Conservation (phyloP, 2,797 vertebrate species). For the Crocodylus rhombifer region DNA sequence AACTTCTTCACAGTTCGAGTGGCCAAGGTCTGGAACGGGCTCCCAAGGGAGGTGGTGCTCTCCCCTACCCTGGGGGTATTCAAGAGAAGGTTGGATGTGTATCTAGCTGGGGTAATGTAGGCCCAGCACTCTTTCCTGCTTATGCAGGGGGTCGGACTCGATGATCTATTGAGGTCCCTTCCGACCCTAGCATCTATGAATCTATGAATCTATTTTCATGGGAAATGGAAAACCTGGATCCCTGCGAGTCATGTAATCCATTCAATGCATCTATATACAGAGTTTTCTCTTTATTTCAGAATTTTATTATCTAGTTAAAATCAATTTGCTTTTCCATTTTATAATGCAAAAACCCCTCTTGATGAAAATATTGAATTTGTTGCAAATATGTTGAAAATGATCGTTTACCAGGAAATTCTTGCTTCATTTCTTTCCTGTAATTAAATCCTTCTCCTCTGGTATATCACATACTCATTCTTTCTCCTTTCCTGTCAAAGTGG, state of each 20-base stretch:
- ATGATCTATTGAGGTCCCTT: too few relatives aligned
- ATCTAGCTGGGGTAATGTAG: too few relatives aligned
- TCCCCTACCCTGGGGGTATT: too few relatives aligned
- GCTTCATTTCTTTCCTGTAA: conserved; percentile 13
- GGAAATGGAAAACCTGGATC: neutral
- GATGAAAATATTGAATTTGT: conserved; percentile 40
- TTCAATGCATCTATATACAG: neutral
- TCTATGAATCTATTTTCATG: too few relatives aligned
- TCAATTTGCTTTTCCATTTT: conserved; percentile 29
- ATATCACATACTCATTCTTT: neutral
- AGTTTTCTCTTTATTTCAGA: neutral
- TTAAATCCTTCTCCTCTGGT: neutral
- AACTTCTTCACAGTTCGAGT: too few relatives aligned
- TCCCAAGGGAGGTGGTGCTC: too few relatives aligned
- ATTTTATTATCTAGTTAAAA: neutral
- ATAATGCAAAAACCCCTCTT: neutral
- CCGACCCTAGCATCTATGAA: too few relatives aligned
- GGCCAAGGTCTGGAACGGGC: too few relatives aligned
- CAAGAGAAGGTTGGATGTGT: too few relatives aligned
- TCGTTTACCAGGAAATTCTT: neutral
- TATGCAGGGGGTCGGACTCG: too few relatives aligned
- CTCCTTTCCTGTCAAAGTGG: conserved; percentile 22
- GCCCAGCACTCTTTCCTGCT: too few relatives aligned
- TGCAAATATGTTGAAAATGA: conserved; percentile 28
- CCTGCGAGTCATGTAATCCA: neutral